These are phyloP conservation scores for Emydocephalus ijimae DNA, from an alignment of 2,113 vertebrate genomes.

Conservation along the genomic window DNA sequence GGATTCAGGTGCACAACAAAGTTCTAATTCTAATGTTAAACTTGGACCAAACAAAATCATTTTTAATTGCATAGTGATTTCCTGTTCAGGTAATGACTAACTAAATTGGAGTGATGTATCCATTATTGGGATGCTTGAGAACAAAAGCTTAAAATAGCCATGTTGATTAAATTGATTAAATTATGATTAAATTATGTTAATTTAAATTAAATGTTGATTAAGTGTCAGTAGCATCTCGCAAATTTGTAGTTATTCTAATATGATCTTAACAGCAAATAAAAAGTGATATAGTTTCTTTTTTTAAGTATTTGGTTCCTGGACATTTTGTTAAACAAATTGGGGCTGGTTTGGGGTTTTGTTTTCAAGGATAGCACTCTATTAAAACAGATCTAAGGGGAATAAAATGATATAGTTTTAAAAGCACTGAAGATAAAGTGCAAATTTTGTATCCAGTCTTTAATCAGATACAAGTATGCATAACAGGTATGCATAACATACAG, in stretches of 20 bases:
- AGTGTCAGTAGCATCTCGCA: not conserved
- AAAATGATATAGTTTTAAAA: not conserved
- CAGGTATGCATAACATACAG: not conserved
- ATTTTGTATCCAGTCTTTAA: not conserved
- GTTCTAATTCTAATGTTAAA: not conserved
- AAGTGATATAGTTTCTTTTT: not conserved
- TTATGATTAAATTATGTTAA: too few species aligned
- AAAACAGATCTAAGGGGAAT: not conserved
- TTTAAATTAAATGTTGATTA: too few species aligned
- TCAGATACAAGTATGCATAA: not conserved
- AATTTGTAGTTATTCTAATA: slow-evolving; percentile 1
- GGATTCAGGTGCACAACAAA: not conserved
- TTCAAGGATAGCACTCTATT: not conserved
- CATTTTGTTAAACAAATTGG: not conserved
- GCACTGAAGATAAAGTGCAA: not conserved
- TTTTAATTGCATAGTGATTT: not conserved
- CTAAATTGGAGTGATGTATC: not conserved
- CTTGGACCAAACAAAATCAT: not conserved
- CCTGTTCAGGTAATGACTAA: not conserved
- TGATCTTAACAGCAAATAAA: slow-evolving; percentile 3
- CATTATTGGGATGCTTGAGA: not conserved
- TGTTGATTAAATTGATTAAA: too few species aligned
- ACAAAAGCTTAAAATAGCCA: not conserved
- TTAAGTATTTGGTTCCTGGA: not conserved
- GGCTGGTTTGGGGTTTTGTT: not conserved